phyloP scores from a whole-genome alignment of 2,113 vertebrate genomes.

The Pelobates fuscus region DNA sequence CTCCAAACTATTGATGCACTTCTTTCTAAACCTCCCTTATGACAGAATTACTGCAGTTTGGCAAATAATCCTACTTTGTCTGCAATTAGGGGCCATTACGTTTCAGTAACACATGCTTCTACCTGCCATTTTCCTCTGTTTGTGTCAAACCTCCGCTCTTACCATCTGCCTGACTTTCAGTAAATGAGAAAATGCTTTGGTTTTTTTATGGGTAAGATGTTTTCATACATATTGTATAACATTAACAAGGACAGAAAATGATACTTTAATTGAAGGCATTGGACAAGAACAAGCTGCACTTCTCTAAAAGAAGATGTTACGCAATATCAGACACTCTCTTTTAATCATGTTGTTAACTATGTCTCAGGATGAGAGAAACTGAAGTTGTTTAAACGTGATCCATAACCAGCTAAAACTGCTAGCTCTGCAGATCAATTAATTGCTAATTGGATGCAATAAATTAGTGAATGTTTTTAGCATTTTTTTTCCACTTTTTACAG shows the following conservation, averaged over 20 bases:
- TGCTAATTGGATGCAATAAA: no score
- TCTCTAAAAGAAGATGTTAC: neutral
- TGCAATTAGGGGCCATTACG: slow-evolving; percentile 9
- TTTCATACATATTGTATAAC: slow-evolving; percentile 43
- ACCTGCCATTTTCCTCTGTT: slow-evolving; percentile 33
- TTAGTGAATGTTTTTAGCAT: no score
- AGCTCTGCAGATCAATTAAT: no score
- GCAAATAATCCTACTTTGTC: slow-evolving; percentile 12
- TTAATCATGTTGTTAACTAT: slow-evolving; percentile 20
- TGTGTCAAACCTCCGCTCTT: slow-evolving; percentile 18
- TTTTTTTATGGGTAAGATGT: slow-evolving; percentile 22
- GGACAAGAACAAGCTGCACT: slow-evolving; percentile 10
- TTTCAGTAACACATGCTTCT: slow-evolving; percentile 22
- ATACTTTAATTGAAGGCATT: slow-evolving; percentile 32
- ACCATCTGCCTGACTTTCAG: slow-evolving; percentile 33
- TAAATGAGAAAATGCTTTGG: slow-evolving; percentile 13
- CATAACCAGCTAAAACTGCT: no score
- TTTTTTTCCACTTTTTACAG: no score
- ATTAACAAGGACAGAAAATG: slow-evolving; percentile 38
- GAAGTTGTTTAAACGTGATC: neutral
- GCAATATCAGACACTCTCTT: slow-evolving; percentile 8
- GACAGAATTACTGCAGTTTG: slow-evolving; percentile 31
- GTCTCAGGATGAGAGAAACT: neutral
- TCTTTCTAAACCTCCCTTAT: slow-evolving; percentile 4
- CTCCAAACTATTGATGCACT: neutral